Evolutionary conservation across 2,888 invertebrate genomes (phyloP), one percentile per base, ranked within the genome.

Genomic region (Parnassius glacialis): DNA sequence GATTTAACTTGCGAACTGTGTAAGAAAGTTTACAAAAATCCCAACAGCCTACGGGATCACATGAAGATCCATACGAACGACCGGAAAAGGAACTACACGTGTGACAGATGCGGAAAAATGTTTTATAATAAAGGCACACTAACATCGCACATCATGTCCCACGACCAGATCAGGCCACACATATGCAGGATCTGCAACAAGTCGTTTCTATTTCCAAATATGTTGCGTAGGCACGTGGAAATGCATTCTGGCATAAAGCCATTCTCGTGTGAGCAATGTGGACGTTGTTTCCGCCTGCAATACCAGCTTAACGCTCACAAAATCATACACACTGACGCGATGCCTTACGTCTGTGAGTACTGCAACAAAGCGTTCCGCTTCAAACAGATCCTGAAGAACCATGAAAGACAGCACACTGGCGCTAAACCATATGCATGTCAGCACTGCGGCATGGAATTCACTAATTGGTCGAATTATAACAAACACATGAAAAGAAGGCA

Each of bases 381-480:
- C 75, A 95, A 95, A 77, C 95, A 95, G 66, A 95, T 95, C 10
- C 64, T 90, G 59, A 95, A 94, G 72, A 94, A 95, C n/a, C 96
- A 96, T 76, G 92, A 95, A 64, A 84, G 95, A 12, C 94, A 94
- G 69, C 96, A 96, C 68, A 94, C 94, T 0, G 94, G 93, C 0
- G 94, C 94, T 47, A 92, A 95, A 44, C 96, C 96, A 0, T 96
- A 96, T 75, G 93, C 94, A 0, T 96, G 96, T 71, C 80, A 93
- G 45, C 93, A 94, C 66, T 96, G 96, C 73, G 93, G 94, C 61
- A 88, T 91, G 88, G 87, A 95, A 73, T 96, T 96, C 69, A 95
- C 95, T 0, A 96, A 96, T 76, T 96, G 96, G 95, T 95, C 96
- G 0, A 96, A 96, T 83, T 96, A 95, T 72, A 96, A 96, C 73